Base-by-base conservation (phyloP, 2,888 invertebrate species). In the Zaprionus obscuricornis region DNA sequence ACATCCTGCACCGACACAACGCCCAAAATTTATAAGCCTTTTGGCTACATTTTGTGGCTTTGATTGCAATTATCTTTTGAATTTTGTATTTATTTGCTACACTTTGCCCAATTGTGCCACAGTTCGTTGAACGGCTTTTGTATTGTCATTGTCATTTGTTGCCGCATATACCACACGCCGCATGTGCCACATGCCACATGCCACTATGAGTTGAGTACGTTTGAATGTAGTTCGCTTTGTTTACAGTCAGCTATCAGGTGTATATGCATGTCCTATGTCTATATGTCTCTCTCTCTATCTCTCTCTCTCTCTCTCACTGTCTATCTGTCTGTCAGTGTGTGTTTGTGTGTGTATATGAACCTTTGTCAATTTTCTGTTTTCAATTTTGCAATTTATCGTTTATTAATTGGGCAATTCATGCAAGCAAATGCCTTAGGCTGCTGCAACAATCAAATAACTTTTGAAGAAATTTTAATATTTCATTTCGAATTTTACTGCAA, bases 11-110 rank as follows among this genome's bases (percentile, higher is more conserved):
- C 34, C 33, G 26, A n/a, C 33, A 39, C 45, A 57, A n/a, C 62
- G 59, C 65, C 79, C 79, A 70, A 73, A 85, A 73, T 75, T 85
- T 75, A 73, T 73, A 85, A 85, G 85, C 85, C 79, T 78, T 79
- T 85, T 69, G 79, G 79, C 83, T 62, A 74, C 85, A 81, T 74
- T 83, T 82, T 88, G 87, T 77, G 85, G 82, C 76, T 83, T 83
- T 82, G 74, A 81, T 76, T 79, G 85, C 87, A 87, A 88, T 88
- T 88, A 88, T 88, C 84, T 74, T 75, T 74, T 85, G 83, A 73
- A 87, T 85, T 87, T 82, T 73, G 75, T 76, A 86, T 81, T 77
- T 82, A 74, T 72, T 81, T 82, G 87, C 84, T 83, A 76, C 86
- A 85, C 81, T 85, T 73, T 83, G 70, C 47, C 49, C 81, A 83